Conservation (phyloP, 2,888 invertebrate genomes). For the Masnerella sp. region DNA sequence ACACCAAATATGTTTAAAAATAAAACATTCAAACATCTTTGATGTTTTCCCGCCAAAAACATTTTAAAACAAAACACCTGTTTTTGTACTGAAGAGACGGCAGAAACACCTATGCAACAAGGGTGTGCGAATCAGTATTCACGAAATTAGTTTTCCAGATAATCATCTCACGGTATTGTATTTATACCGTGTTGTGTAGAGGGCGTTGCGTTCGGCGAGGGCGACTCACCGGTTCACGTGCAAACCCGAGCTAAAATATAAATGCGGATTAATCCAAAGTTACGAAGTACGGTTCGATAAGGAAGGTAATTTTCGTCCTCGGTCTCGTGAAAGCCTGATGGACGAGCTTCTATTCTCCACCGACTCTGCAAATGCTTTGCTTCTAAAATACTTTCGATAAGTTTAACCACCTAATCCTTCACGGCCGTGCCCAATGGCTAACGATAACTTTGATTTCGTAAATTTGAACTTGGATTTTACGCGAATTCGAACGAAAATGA, state of each 20-base stretch:
- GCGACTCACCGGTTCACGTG: constrained; percentile 55
- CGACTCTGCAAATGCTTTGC: constrained; percentile 55
- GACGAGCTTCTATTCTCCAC: constrained; percentile 60
- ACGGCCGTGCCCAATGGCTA: constrained; percentile 37
- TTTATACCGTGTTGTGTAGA: constrained; percentile 59
- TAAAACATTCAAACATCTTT: too few species aligned
- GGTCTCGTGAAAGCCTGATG: constrained; percentile 60
- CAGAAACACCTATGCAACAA: constrained; percentile 57
- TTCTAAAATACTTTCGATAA: constrained; percentile 60
- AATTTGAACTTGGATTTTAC: constrained; percentile 48
- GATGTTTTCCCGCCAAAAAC: too few species aligned
- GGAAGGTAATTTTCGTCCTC: constrained; percentile 71
- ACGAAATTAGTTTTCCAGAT: constrained; percentile 78
- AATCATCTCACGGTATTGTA: constrained; percentile 77
- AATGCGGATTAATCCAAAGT: constrained; percentile 71
- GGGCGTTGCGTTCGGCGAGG: constrained; percentile 59
- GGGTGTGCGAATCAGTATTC: constrained; percentile 68
- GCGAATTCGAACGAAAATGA: constrained; percentile 28
- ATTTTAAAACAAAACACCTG: too few species aligned
- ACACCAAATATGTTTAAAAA: too few species aligned
- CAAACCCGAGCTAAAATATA: constrained; percentile 68
- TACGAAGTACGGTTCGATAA: constrained; percentile 70
- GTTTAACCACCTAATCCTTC: constrained; percentile 58
- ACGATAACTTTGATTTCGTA: constrained; percentile 50
- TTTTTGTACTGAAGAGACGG: constrained; percentile 40